Evolutionary conservation across 2,113 vertebrate species (phyloP).

Genomic region (Hirundichthys speculiger): DNA sequence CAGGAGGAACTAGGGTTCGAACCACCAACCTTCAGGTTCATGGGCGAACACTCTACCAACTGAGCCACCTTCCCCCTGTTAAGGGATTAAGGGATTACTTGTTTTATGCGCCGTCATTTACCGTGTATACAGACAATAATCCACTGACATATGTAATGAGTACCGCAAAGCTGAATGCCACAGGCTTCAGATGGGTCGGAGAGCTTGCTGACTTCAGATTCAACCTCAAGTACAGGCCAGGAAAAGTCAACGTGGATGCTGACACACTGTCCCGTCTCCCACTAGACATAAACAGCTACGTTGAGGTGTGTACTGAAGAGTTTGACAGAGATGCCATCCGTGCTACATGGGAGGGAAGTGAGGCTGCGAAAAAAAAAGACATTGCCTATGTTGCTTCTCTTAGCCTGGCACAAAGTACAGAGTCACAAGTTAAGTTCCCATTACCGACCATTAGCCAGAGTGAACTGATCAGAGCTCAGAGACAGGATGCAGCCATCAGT

Average conservation of each 20-base stretch:
- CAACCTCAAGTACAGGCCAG: not conserved
- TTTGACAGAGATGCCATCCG: not conserved
- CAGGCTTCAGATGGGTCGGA: too few relatives aligned
- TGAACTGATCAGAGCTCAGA: not conserved
- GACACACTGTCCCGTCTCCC: not conserved
- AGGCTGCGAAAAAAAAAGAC: not conserved
- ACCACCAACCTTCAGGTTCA: too few relatives aligned
- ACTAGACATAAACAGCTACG: not conserved
- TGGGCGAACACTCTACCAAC: too few relatives aligned
- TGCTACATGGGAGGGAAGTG: not conserved
- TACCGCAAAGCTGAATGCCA: too few relatives aligned
- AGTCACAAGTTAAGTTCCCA: not conserved
- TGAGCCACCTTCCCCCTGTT: too few relatives aligned
- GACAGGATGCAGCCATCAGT: not conserved
- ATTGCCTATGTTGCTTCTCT: not conserved
- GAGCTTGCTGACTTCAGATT: conserved; percentile 2
- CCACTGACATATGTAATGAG: too few relatives aligned
- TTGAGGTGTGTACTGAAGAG: not conserved
- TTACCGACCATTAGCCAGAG: not conserved
- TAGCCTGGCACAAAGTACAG: not conserved
- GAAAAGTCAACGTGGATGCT: not conserved
- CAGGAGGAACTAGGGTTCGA: too few relatives aligned
- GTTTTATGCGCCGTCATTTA: not conserved
- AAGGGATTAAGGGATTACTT: not conserved
- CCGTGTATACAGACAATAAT: too few relatives aligned